Percentiles rank a stretch among this genome's conserved stretches.
phyloP scores from a whole-genome alignment of 2,888 invertebrate genomes.

The Seira ritae region DNA sequence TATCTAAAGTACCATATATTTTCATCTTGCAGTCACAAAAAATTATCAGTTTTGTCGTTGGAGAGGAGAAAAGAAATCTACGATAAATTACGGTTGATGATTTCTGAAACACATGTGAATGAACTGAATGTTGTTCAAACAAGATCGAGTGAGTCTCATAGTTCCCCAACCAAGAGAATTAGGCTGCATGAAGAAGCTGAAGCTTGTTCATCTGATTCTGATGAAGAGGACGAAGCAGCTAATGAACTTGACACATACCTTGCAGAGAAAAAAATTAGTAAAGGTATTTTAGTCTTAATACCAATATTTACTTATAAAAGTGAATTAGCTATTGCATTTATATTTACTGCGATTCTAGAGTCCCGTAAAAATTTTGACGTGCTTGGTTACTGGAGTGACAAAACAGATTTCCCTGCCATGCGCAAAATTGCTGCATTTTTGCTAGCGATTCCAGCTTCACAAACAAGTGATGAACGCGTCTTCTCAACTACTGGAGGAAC shows the following conservation, averaged over 20 bases:
- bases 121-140: too few species aligned
- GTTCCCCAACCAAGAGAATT: not conserved
- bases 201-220: constrained; percentile 22
- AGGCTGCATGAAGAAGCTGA: not conserved
- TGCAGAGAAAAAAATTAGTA: too few species aligned
- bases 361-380: not conserved
- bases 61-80: too few species aligned
- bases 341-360: not conserved
- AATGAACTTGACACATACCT: constrained; percentile 29
- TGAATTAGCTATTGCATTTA: too few species aligned
- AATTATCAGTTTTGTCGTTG: too few species aligned
- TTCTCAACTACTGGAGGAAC: constrained; percentile 37
- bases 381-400: not conserved
- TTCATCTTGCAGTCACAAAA: too few species aligned
- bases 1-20: too few species aligned
- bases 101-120: too few species aligned
- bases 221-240: not conserved
- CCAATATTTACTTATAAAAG: too few species aligned
- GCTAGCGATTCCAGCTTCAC: constrained; percentile 44
- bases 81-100: too few species aligned
- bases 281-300: too few species aligned
- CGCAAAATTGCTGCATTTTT: not conserved
- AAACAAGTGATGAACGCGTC: constrained; percentile 45
- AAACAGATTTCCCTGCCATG: not conserved
- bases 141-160: not conserved